Evolutionary conservation across 2,113 vertebrate genomes (phyloP).

Genomic region (Euleptes europaea): DNA sequence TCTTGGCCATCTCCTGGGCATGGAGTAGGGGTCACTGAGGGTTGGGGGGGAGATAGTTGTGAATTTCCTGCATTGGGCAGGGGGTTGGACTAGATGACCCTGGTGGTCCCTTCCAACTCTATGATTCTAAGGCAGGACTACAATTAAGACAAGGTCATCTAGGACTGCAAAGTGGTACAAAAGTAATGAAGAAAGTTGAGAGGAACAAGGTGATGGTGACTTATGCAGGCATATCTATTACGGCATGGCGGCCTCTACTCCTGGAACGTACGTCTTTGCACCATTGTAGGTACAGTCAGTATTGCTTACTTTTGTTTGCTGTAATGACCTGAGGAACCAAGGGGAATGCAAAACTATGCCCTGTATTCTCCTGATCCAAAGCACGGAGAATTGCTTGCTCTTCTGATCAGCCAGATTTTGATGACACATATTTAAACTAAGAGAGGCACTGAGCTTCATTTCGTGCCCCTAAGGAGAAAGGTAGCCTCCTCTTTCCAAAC

Average conservation of each 20-base stretch:
- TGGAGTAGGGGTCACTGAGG: too few relatives aligned
- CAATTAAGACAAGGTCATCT: not conserved
- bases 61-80: too few relatives aligned
- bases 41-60: too few relatives aligned
- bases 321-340: not conserved
- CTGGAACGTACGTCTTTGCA: not conserved
- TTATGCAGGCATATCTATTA: slow-evolving; percentile 6
- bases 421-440: slow-evolving; percentile 56
- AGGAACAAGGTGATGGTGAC: slow-evolving; percentile 34
- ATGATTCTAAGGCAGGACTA: not conserved
- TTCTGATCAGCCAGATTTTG: slow-evolving; percentile 47
- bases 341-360: not conserved
- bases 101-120: too few relatives aligned
- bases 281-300: not conserved
- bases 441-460: slow-evolving; percentile 51
- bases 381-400: slow-evolving; percentile 27
- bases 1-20: too few relatives aligned
- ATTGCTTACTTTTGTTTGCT: not conserved
- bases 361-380: not conserved
- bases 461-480: slow-evolving; percentile 45
- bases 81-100: too few relatives aligned
- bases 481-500: slow-evolving; percentile 49
- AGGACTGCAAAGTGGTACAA: not conserved
- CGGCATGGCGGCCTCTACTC: not conserved
- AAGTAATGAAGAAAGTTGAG: slow-evolving; percentile 19